Conservation (phyloP, 2,113 vertebrate species). For the Etheostoma spectabile region DNA sequence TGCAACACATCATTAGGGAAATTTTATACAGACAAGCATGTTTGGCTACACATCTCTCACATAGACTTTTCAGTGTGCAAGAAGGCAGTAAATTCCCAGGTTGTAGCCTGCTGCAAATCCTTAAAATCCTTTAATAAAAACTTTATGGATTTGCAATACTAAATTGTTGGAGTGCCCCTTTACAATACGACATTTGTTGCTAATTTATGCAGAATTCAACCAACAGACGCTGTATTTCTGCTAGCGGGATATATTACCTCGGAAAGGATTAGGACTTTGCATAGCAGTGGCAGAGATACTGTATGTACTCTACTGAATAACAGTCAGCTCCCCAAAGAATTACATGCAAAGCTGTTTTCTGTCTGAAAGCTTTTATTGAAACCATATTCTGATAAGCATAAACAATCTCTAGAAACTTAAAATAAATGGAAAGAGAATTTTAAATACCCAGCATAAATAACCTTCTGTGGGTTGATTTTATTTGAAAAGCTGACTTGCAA, state of each 20-base stretch:
- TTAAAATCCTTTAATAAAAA: not conserved
- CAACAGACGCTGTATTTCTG: not conserved
- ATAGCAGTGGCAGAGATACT: too few species aligned
- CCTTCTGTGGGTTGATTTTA: not conserved
- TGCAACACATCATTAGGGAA: not conserved
- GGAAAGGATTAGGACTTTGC: not conserved
- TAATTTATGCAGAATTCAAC: not conserved
- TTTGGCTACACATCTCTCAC: not conserved
- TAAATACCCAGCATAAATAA: not conserved
- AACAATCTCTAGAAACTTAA: not conserved
- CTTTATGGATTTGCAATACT: not conserved
- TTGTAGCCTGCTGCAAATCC: not conserved
- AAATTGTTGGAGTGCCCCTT: not conserved
- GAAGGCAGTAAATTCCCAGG: not conserved
- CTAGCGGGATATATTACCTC: not conserved
- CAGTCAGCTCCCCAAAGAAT: too few species aligned
- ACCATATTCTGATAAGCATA: not conserved
- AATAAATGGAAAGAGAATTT: not conserved
- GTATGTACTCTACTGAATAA: too few species aligned
- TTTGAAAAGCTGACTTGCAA: too few species aligned
- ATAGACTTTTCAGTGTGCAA: not conserved
- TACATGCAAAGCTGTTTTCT: too few species aligned
- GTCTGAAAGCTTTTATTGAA: not conserved
- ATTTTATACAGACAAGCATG: not conserved
- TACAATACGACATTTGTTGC: not conserved